Evolutionary conservation across 2,113 vertebrate genomes (phyloP), one percentile per base, ranked within the genome.

Genomic region (Halichoeres trimaculatus): DNA sequence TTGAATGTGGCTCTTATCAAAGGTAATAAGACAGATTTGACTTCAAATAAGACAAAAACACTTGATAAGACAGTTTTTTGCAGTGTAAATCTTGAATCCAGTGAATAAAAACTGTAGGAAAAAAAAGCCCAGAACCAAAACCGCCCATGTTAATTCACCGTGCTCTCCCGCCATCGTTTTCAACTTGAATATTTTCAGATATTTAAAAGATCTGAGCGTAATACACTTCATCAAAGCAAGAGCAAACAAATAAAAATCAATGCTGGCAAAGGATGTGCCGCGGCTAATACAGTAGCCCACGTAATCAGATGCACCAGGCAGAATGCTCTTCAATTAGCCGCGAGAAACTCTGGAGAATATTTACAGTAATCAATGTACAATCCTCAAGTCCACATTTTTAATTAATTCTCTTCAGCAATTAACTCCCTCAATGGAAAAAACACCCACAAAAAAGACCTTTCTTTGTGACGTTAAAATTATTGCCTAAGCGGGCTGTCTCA

Each of bases 301-400:
- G 55, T 86, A 90, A 89, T 87, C 69, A 88, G 84, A 84, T 86
- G 83, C 83, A 73, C 62, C 83, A 61, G 80, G 65, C 83, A 72
- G 76, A 71, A 80, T 58, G 76, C 83, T 80, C 76, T 75, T 78
- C 85, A 85, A 80, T 91, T 85, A 88, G 72, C 7, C 1, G 64
- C 76, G 80, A 73, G 47, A 78, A 74, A 84, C 88, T 88, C 82
- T 1, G 22, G 82, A 84, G 75, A 80, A 76, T 88, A 88, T 88
- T 89, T 88, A 86, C 89, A 88, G 84, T 88, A 81, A 90, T 92
- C 89, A 87, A 88, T 89, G 84, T 63, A 76, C 74, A 81, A 85
- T 77, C 81, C 69, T 81, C 75, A 68, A 89, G 80, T 89, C 80
- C 62, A 84, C 73, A 81, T 83, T 85, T 85, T 74, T 68, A 74